Conservation (phyloP, 2,888 invertebrate species). For the Hirtodrosophila confusa region DNA sequence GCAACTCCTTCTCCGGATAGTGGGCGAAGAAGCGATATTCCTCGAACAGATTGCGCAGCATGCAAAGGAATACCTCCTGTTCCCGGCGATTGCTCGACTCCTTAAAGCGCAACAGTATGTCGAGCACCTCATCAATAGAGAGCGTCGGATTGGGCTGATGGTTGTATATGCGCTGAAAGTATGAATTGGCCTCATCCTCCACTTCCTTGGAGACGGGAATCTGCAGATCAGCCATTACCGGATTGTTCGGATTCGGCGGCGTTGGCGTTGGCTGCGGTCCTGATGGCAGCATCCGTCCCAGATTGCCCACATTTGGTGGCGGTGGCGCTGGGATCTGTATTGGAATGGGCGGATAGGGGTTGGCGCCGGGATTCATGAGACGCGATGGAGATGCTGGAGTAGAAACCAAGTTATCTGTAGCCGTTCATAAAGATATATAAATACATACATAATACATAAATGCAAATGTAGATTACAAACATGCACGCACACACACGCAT, state of each 20-base stretch:
- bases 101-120: constrained; percentile 97
- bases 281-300: constrained; percentile 89
- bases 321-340: constrained; percentile 85
- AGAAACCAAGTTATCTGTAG: constrained; percentile 87
- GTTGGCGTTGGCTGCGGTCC: constrained; percentile 83
- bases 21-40: constrained; percentile 99
- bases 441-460: constrained; percentile 30
- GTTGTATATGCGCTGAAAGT: constrained; percentile 99
- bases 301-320: constrained; percentile 87
- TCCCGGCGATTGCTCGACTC: constrained; percentile 95
- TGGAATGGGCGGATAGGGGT: constrained; percentile 89
- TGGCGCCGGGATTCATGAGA: constrained; percentile 87
- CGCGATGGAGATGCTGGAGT: constrained; percentile 94
- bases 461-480: constrained; percentile 39
- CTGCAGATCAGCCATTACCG: constrained; percentile 91
- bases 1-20: constrained; percentile 98
- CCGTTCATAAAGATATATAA: constrained; percentile 45
- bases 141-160: constrained; percentile 97
- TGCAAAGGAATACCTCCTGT: constrained; percentile 96
- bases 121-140: constrained; percentile 97
- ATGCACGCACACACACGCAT: constrained; percentile 21
- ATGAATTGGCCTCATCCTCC: constrained; percentile 99
- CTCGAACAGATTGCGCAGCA: constrained; percentile 98
- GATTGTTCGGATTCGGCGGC: constrained; percentile 81
- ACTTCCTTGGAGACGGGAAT: constrained; percentile 96